These are phyloP conservation scores for Flexamia atlantica DNA, from an alignment of 2,888 invertebrate genomes.

Conservation along the genomic window DNA sequence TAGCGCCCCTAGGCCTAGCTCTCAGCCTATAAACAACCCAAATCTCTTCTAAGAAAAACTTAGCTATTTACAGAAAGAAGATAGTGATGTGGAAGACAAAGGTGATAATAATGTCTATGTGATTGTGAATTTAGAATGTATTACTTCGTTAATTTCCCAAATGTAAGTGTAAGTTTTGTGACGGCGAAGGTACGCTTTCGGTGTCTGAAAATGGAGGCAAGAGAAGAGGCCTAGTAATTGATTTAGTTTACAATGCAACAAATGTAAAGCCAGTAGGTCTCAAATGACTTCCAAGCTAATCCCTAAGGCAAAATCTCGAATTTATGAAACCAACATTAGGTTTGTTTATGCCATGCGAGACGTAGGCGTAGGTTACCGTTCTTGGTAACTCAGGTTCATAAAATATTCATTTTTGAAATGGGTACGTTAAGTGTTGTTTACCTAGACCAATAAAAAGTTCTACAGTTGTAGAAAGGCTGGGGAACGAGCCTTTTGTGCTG, in stretches of 20 bases:
- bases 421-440: too few relatives aligned
- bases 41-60: slow-evolving; percentile 10
- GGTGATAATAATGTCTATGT: slow-evolving; percentile 9
- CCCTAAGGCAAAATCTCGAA: background rate
- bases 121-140: background rate
- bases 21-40: background rate
- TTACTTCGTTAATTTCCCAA: background rate
- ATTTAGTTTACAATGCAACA: background rate
- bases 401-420: too few relatives aligned
- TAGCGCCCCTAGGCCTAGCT: background rate
- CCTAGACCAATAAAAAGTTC: too few relatives aligned
- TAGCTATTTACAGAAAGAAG: background rate
- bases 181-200: background rate
- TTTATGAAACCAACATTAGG: slow-evolving; percentile 3
- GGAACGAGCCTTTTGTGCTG: slow-evolving; percentile 68
- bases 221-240: background rate
- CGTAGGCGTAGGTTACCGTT: slow-evolving; percentile 9
- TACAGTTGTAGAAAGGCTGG: background rate
- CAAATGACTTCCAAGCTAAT: slow-evolving; percentile 13
- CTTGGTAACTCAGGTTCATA: too few relatives aligned
- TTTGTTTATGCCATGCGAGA: slow-evolving; percentile 11
- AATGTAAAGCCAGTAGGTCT: background rate
- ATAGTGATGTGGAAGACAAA: background rate
- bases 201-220: background rate
- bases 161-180: slow-evolving; percentile 24